Conservation (phyloP, 2,797 vertebrate genomes). For the Choloepus didactylus region DNA sequence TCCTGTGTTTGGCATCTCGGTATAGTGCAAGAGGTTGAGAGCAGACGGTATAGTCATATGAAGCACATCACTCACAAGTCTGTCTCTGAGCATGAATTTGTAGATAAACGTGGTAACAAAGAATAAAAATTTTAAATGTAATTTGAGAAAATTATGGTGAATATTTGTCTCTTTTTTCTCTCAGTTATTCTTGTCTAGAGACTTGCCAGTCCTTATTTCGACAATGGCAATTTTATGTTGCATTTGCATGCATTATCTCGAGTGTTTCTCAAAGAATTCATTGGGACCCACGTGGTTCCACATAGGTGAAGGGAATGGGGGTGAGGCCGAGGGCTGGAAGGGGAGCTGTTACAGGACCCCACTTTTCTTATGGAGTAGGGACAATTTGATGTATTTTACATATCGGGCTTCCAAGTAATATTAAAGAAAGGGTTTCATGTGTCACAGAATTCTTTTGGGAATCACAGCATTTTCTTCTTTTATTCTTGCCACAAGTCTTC, state of each 20-base stretch:
- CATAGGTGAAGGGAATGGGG: accelerated
- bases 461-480: background rate
- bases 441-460: background rate
- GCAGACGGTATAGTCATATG: slow-evolving; percentile 50
- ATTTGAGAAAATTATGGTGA: slow-evolving; percentile 25
- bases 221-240: background rate
- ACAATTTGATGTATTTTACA: background rate
- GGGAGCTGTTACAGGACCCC: too few relatives aligned
- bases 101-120: slow-evolving; percentile 20
- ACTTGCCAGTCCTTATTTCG: background rate
- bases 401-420: background rate
- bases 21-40: slow-evolving; percentile 44
- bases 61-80: background rate
- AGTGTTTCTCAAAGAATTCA: background rate
- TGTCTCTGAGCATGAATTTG: background rate
- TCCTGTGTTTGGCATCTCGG: background rate
- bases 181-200: background rate
- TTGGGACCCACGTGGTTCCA: background rate
- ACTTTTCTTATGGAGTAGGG: background rate
- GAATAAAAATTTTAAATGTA: slow-evolving; percentile 63
- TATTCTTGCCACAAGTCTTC: background rate
- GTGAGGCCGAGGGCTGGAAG: too few relatives aligned
- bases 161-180: background rate
- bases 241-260: background rate
- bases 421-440: background rate